Evolutionary conservation across 1,140 invertebrate genomes (phyloP).

Genomic region (Brachionus angularis): DNA sequence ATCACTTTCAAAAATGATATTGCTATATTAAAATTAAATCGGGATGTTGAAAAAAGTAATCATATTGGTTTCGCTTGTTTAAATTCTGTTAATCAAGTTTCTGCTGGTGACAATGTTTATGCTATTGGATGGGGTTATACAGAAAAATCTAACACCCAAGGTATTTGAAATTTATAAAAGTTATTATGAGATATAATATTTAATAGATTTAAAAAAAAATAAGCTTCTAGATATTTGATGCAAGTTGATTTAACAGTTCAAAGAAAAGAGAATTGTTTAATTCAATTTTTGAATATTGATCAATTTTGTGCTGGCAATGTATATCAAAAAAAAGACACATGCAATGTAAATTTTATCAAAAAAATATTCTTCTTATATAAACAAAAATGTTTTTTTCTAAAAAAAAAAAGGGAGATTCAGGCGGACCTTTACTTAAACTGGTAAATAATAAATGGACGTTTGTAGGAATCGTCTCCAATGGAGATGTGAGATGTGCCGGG

Average conservation of each 20-base stretch:
- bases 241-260: slow-evolving; percentile 36
- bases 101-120: slow-evolving; percentile 12
- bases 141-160: slow-evolving; percentile 38
- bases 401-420: slow-evolving; percentile 19
- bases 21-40: slow-evolving; percentile 20
- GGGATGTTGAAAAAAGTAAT: not conserved
- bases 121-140: slow-evolving; percentile 42
- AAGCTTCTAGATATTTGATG: slow-evolving; percentile 42
- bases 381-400: too few relatives aligned
- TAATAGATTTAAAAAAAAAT: not conserved
- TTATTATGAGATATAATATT: not conserved
- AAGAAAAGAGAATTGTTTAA: slow-evolving; percentile 41
- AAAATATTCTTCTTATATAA: too few relatives aligned
- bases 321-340: slow-evolving; percentile 35
- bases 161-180: not conserved
- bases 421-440: slow-evolving; percentile 29
- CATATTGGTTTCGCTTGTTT: slow-evolving; percentile 1
- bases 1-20: slow-evolving; percentile 42
- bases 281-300: slow-evolving; percentile 30
- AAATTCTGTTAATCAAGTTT: slow-evolving; percentile 28
- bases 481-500: slow-evolving; percentile 33
- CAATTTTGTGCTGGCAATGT: slow-evolving; percentile 42
- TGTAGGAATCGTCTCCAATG: slow-evolving; percentile 40
- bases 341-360: slow-evolving; percentile 25
- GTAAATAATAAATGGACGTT: slow-evolving; percentile 42